These are phyloP conservation scores for Nipponacmea schrenckii DNA, from an alignment of 2,888 invertebrate species.

Conservation along the genomic window DNA sequence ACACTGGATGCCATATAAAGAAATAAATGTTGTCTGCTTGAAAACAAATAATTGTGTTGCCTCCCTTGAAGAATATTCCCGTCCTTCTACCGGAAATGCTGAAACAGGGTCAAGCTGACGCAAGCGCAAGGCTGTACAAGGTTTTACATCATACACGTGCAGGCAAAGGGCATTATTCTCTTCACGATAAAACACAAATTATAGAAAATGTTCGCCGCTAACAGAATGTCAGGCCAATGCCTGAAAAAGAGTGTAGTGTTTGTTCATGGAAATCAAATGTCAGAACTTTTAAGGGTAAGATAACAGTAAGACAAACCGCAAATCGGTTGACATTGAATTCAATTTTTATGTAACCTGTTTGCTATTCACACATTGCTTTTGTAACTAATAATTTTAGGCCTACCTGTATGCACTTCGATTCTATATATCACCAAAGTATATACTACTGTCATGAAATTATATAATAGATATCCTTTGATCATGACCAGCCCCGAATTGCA, in stretches of 20 bases:
- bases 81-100: constrained; percentile 8
- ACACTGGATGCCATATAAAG: no score
- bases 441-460: no score
- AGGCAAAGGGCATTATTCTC: not conserved
- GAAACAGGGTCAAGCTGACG: constrained; percentile 26
- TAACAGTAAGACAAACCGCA: not conserved
- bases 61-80: constrained; percentile 5
- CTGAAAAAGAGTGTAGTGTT: not conserved
- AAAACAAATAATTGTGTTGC: not conserved
- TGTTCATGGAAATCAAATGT: not conserved
- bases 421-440: no score
- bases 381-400: no score
- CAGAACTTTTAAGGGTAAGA: not conserved
- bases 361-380: not conserved
- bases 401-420: no score
- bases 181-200: not conserved
- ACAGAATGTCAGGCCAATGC: not conserved
- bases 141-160: constrained; percentile 23
- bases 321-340: not conserved
- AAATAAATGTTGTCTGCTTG: no score
- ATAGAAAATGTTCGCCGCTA: not conserved
- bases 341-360: not conserved
- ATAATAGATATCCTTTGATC: no score
- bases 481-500: no score
- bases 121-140: constrained; percentile 22